These are phyloP conservation scores for Bombycilla garrulus DNA, from an alignment of 2,113 vertebrate genomes.

Conservation along the genomic window DNA sequence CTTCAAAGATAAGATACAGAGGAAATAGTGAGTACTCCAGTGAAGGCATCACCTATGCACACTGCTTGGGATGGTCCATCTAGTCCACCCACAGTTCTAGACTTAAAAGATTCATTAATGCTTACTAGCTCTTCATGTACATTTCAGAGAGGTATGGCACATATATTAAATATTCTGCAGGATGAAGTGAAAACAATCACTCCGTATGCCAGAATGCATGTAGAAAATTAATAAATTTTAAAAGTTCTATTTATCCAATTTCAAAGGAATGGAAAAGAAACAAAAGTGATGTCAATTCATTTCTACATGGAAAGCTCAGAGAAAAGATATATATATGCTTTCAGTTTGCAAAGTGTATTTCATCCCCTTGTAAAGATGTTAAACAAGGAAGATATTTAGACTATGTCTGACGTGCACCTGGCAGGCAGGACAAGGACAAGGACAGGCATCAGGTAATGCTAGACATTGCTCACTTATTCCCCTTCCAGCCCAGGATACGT, in stretches of 20 bases:
- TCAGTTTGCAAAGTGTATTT: not conserved
- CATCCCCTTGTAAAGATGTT: not conserved
- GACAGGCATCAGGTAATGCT: not conserved
- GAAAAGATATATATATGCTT: not conserved
- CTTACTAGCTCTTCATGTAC: not conserved
- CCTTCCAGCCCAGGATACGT: accelerated
- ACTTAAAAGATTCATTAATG: not conserved
- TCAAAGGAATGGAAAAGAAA: not conserved
- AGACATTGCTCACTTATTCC: not conserved
- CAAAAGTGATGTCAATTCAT: not conserved
- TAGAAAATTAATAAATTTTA: not conserved
- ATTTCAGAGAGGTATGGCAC: not conserved
- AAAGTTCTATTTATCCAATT: not conserved
- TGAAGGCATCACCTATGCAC: not conserved
- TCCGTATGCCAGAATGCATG: not conserved
- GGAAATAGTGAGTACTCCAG: not conserved
- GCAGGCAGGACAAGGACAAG: not conserved
- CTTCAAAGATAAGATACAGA: not conserved
- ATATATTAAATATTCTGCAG: not conserved
- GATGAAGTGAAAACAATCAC: not conserved
- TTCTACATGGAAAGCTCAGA: not conserved
- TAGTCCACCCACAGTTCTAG: not conserved
- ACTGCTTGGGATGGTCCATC: not conserved
- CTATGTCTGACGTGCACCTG: not conserved
- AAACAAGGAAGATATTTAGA: not conserved